Conservation (phyloP, 2,888 invertebrate species). For the Brachyptera putata region DNA sequence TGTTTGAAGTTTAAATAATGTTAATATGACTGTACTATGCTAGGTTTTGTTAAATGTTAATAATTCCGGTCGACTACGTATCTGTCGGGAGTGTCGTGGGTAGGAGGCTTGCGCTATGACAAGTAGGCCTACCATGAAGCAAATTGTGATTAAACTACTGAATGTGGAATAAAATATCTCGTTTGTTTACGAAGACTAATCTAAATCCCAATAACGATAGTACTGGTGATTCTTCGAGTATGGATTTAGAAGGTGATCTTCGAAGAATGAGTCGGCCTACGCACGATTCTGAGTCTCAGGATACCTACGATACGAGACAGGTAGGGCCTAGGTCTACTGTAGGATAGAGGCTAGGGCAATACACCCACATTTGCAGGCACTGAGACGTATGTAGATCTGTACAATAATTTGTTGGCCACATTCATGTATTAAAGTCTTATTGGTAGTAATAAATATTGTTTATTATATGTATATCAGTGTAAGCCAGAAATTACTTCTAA, state of each 20-base stretch:
- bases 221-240: conserved; percentile 40
- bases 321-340: conserved; percentile 45
- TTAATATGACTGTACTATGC: neutral
- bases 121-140: conserved; percentile 19
- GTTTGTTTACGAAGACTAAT: conserved; percentile 39
- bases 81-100: conserved; percentile 28
- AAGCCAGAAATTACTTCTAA: too few relatives aligned
- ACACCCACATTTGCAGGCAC: too few relatives aligned
- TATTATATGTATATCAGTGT: too few relatives aligned
- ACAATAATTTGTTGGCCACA: too few relatives aligned
- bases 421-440: too few relatives aligned
- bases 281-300: conserved; percentile 56
- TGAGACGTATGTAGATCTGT: too few relatives aligned
- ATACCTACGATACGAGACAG: conserved; percentile 62
- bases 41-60: neutral
- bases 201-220: conserved; percentile 22
- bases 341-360: too few relatives aligned
- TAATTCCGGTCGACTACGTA: neutral
- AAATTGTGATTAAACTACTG: conserved; percentile 37
- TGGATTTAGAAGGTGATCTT: conserved; percentile 33
- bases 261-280: conserved; percentile 27
- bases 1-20: neutral
- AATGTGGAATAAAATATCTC: conserved; percentile 47
- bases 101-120: conserved; percentile 27
- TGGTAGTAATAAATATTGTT: too few relatives aligned